Evolutionary conservation across 2,113 vertebrate genomes (phyloP), one percentile per base, ranked within the genome.

Genomic region (Odocoileus hemionus): DNA sequence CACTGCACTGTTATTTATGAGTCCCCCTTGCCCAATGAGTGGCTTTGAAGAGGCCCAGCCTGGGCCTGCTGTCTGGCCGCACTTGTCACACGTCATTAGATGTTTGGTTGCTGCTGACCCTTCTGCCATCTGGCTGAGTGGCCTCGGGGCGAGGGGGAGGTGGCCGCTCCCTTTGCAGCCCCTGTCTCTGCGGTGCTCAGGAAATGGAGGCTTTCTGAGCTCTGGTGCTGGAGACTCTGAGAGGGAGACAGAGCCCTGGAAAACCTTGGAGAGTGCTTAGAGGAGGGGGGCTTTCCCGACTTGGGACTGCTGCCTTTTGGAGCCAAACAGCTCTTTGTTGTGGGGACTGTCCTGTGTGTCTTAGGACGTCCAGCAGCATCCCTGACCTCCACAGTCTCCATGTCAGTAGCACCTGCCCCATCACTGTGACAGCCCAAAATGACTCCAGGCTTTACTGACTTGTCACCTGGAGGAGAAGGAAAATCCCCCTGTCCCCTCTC

Each of bases 1-100:
- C 14, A 98, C 95, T 61, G 54, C 91, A 96, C 83, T 96, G 95
- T 97, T 98, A 98, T 98, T 98, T 98, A 98, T 98, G 98, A 97
- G 95, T 97, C 97, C 89, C 98, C 61, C 91, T 87, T 96, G 95
- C 95, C 98, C 97, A 97, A 97, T 98, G 97, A 97, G 97, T 97
- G 97, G 98, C 97, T 97, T 97, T 57, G 3, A 54, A 91, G 97
- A 95, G 94, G 97, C 95, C 97, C 97, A 95, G 97, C 74, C 94
- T 95, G 96, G 93, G 97, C 45, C 95, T 91, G 95, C 96, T 97
- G 96, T 94, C 96, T 97, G 96, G 95, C 95, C 94, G 95, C 86
- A 97, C 97, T 89, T 95, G 25, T 97, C 85, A 94, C 70, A 94
- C 95, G 78, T 88, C 97, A 98, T 98, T 97, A 98, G 95, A 95